Evolutionary conservation across 1,140 invertebrate species (phyloP), one percentile per base, ranked within the genome.

Genomic region (Macrobrachium nipponense): DNA sequence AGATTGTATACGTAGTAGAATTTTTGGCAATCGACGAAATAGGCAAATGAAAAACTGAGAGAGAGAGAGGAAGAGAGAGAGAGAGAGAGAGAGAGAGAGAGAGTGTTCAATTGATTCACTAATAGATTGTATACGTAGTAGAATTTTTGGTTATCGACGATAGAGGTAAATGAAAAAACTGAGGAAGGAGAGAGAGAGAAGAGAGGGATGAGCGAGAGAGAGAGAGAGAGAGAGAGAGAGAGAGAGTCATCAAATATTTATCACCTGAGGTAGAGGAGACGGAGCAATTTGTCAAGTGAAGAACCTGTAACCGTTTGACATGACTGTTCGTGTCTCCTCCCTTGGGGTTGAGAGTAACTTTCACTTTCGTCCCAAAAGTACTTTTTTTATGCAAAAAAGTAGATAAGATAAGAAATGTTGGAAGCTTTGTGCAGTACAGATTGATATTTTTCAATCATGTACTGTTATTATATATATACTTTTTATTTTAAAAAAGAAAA

Each of bases 51-150:
- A 77, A 51, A 77, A 77, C 5, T 15, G 18, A 59, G 23, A n/a
- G 58, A 23, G 17, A 61, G 60, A 79, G 27, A 27, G 20, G 27
- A 27, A 79, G 77, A 61, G 59, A 43, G 61, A 79, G 60, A 64
- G 60, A 64, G 59, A 79, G 61, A 36, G 23, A 79, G 36, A 64
- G 20, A 62, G 20, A 64, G 60, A 79, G 77, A 64, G 60, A 62
- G 27, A 61, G 59, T n/a, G 62, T 64, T 23, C 23, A 36, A 80
- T 59, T 64, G 78, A 80, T 59, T 62, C 11, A 64, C 27, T 36
- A 23, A 80, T 0, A 80, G 8, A 80, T 4, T 27, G 58, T n/a
- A n/a, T 20, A 36, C 14, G 58, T 17, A 11, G 17, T 15, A 77
- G 18, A 60, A 17, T 8, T 66, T 20, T 20, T 14, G 58, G 11